A percentile compares a stretch with the other conserved stretches of the same genome.
These are phyloP conservation scores for Centropristis striata DNA, from an alignment of 2,113 vertebrate species.

Conservation along the genomic window DNA sequence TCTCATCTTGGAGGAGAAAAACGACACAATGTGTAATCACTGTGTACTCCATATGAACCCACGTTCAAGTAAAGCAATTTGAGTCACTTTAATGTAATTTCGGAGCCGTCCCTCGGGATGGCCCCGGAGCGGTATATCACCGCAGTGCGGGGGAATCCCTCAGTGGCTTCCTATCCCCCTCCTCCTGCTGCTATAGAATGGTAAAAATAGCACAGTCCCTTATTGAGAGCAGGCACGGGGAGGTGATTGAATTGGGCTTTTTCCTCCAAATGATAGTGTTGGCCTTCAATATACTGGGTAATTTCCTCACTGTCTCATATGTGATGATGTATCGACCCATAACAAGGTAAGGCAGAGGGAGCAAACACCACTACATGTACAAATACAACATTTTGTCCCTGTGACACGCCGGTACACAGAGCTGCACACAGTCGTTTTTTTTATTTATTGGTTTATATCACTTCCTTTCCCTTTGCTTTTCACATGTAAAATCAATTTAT, in stretches of 20 bases:
- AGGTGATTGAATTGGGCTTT: constrained; percentile 56
- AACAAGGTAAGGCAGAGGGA: constrained; percentile 16
- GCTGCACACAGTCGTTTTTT: not conserved
- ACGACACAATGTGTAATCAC: constrained; percentile 31
- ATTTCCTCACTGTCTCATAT: constrained; percentile 62
- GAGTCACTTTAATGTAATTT: constrained; percentile 69
- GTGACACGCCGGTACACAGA: not conserved
- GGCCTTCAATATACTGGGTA: constrained; percentile 35
- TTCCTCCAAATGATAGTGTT: constrained; percentile 27
- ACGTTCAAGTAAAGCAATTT: constrained; percentile 52
- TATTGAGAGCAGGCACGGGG: constrained; percentile 22
- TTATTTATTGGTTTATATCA: not conserved
- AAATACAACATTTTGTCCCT: constrained; percentile 20
- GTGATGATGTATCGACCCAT: constrained; percentile 67
- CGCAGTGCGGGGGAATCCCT: constrained; percentile 76
- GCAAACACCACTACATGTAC: constrained; percentile 21
- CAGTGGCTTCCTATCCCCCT: constrained; percentile 23
- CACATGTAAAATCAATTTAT: not conserved
- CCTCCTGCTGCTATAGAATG: constrained; percentile 49
- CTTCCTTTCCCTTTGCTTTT: not conserved
- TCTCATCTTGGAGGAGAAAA: constrained; percentile 1
- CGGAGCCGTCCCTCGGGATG: constrained; percentile 39
- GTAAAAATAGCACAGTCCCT: constrained; percentile 71
- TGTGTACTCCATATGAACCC: constrained; percentile 65
- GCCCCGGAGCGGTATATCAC: constrained; percentile 61